Evolutionary conservation across 2,888 invertebrate genomes (phyloP).

Genomic region (Micoletzkya japonica): DNA sequence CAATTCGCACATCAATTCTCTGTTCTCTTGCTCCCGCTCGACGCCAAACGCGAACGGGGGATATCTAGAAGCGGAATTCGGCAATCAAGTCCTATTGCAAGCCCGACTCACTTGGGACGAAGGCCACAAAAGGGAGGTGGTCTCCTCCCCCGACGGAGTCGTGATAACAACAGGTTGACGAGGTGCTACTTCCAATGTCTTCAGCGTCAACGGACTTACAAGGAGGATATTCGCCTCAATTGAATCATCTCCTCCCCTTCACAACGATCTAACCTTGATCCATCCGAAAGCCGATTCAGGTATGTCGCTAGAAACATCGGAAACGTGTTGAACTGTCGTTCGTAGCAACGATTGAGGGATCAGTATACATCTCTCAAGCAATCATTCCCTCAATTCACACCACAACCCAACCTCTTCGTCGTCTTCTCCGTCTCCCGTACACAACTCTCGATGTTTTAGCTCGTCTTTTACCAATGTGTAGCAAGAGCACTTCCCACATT

Average conservation of each 20-base stretch:
- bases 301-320: conserved; percentile 10
- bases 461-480: conserved; percentile 37
- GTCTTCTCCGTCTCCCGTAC: neutral
- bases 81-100: neutral
- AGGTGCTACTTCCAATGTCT: conserved; percentile 40
- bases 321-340: conserved; percentile 23
- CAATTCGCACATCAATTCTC: conserved; percentile 5
- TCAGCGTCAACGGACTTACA: conserved; percentile 47
- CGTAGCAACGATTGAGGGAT: conserved; percentile 4
- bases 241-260: neutral
- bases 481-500: conserved; percentile 35
- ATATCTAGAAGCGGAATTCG: conserved; percentile 18
- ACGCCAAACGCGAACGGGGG: conserved; percentile 13
- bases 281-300: conserved; percentile 27
- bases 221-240: conserved; percentile 37
- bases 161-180: conserved; percentile 38
- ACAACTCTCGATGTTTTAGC: conserved; percentile 24
- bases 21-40: conserved; percentile 15
- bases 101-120: conserved; percentile 34
- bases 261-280: conserved; percentile 20
- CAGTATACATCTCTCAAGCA: conserved; percentile 12
- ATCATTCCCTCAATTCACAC: neutral
- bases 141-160: conserved; percentile 27
- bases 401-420: conserved; percentile 9
- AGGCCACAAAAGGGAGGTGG: conserved; percentile 33